Evolutionary conservation across 2,113 vertebrate species (phyloP).

Genomic region (Urocitellus parryii): DNA sequence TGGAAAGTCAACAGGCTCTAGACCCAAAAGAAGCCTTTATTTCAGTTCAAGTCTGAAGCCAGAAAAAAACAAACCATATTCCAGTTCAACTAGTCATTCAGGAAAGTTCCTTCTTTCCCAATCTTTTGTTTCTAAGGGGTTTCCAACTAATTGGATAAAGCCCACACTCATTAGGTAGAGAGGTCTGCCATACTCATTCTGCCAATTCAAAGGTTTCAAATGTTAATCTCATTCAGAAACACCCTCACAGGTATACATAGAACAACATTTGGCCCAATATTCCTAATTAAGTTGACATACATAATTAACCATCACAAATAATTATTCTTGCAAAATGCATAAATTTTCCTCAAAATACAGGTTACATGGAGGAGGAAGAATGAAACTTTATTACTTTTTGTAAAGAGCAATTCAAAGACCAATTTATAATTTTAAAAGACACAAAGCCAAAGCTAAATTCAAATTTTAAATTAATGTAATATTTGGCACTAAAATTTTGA

Average conservation of each 20-base stretch:
- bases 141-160: background rate
- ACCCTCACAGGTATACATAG: background rate
- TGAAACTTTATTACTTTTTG: background rate
- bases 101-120: background rate
- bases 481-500: background rate
- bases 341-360: background rate
- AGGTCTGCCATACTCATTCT: background rate
- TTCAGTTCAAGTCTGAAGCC: background rate
- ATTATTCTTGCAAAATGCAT: background rate
- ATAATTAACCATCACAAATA: background rate
- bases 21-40: no score
- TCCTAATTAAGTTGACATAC: background rate
- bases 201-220: background rate
- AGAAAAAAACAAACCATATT: background rate
- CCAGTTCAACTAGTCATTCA: no score
- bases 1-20: background rate
- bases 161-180: no score
- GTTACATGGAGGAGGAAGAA: background rate
- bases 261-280: no score
- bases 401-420: background rate
- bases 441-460: background rate
- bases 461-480: background rate
- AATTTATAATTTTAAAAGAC: background rate
- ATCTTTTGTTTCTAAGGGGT: background rate
- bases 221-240: background rate